These are phyloP conservation scores for Microctonus brassicae DNA, from an alignment of 2,888 invertebrate genomes.

Conservation along the genomic window DNA sequence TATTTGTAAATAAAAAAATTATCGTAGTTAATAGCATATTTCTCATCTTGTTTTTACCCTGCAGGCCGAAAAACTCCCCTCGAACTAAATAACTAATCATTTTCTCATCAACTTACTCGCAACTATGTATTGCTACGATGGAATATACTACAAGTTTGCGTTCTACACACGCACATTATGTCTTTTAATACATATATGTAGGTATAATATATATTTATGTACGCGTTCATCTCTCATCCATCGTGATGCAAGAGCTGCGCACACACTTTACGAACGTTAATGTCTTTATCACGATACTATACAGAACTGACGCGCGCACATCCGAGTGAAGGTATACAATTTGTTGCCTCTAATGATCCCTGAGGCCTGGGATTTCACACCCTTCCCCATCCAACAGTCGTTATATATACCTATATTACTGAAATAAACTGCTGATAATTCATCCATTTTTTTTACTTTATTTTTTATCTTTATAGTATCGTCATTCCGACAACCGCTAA, in stretches of 20 bases:
- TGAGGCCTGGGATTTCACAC: slow-evolving; percentile 45
- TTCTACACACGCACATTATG: slow-evolving; percentile 55
- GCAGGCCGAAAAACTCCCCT: slow-evolving; percentile 4
- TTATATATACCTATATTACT: slow-evolving; percentile 19
- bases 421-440: background rate
- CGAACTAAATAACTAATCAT: slow-evolving; percentile 55
- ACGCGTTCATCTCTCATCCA: slow-evolving; percentile 36
- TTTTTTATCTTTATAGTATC: background rate
- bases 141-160: slow-evolving; percentile 48
- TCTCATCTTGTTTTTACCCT: slow-evolving; percentile 18
- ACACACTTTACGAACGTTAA: slow-evolving; percentile 48
- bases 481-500: background rate
- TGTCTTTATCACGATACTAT: slow-evolving; percentile 62
- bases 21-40: slow-evolving; percentile 14
- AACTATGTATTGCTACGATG: background rate
- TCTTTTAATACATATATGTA: background rate
- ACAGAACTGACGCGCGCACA: slow-evolving; percentile 37
- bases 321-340: slow-evolving; percentile 39
- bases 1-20: slow-evolving; percentile 17
- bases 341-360: slow-evolving; percentile 49
- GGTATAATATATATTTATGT: slow-evolving; percentile 25
- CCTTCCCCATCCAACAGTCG: slow-evolving; percentile 36
- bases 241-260: slow-evolving; percentile 22
- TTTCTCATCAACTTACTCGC: slow-evolving; percentile 59
- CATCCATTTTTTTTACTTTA: background rate